Evolutionary conservation across 1,140 invertebrate species (phyloP), one percentile per base, ranked within the genome.

Genomic region (Sycophaga agraensis): DNA sequence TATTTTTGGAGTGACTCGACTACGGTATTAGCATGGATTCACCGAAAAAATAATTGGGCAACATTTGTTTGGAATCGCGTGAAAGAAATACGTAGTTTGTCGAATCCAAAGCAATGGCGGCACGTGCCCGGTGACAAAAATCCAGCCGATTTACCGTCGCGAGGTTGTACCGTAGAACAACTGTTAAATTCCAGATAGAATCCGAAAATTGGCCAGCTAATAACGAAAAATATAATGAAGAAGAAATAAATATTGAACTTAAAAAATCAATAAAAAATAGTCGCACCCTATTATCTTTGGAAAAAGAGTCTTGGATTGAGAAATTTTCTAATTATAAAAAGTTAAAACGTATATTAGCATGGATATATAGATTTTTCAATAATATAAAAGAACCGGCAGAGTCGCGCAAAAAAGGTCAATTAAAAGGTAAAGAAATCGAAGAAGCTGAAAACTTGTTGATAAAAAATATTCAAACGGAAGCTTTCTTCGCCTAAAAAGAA

Each of bases 141-240:
- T 39, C 39, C 78, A 19, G 78, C 76, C 9, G 77, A 82, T 66
- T 51, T 78, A 12, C 67, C 71, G 1, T 78, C 76, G 1, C 51
- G 78, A 68, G 76, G 77, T 35, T 75, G 70, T 61, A 49, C 66
- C 12, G 28, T 70, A 7, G 63, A 68, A 48, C 17, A 57, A 14
- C 62, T 79, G 9, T 9, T 73, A 14, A 61, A 71, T 22, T 69
- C 66, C 8, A 65, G 67, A 70, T 81, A 11, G 9, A 50, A 6
- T 17, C 49, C 22, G 54, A 66, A 22, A 34, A 65, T 6, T 75
- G 71, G 70, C 67, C 70, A 28, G 24, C 7, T 7, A 37, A 53
- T 12, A 26, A 56, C 14, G 48, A 22, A 9, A 4, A 40, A 9
- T 39, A 35, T 26, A 22, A 69, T 50, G 51, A 65, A 21, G 39